Percentiles rank a stretch among this genome's conserved stretches.
phyloP scores from a whole-genome alignment of 2,797 vertebrate genomes.

The Pterois miles region DNA sequence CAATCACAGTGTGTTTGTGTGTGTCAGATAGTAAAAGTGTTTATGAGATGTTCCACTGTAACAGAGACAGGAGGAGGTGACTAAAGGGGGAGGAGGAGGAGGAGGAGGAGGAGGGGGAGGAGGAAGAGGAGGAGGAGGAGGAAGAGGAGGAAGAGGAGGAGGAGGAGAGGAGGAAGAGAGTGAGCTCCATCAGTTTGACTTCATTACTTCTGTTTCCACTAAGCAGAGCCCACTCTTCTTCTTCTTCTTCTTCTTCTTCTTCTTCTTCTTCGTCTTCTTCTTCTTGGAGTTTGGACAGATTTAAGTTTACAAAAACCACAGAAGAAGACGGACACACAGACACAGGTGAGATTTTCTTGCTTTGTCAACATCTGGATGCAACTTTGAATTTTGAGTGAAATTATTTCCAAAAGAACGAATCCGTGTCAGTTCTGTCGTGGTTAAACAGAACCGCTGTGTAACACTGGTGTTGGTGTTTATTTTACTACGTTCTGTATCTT shows the following conservation, averaged over 20 bases:
- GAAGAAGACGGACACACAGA: background rate
- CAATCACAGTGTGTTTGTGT: background rate
- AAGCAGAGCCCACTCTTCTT: background rate
- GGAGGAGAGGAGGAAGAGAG: slow-evolving; percentile 5
- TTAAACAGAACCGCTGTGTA: too few species aligned
- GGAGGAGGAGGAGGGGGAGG: background rate
- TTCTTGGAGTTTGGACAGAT: background rate
- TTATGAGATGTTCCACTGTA: slow-evolving; percentile 59
- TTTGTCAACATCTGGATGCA: background rate
- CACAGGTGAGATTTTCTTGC: slow-evolving; percentile 34
- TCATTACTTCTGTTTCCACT: background rate
- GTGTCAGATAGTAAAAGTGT: slow-evolving; percentile 21
- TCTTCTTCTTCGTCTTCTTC: background rate
- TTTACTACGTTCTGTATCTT: too few species aligned
- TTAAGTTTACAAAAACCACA: background rate
- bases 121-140: background rate
- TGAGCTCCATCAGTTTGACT: background rate
- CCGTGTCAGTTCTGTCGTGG: too few species aligned
- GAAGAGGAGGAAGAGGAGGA: background rate
- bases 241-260: background rate
- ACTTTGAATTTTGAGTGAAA: background rate
- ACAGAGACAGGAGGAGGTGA: too few species aligned
- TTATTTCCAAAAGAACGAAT: background rate
- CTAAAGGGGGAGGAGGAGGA: background rate
- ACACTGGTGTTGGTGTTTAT: too few species aligned